These are phyloP conservation scores for Mactra quadrangularis DNA, from an alignment of 1,140 invertebrate genomes.

Conservation along the genomic window DNA sequence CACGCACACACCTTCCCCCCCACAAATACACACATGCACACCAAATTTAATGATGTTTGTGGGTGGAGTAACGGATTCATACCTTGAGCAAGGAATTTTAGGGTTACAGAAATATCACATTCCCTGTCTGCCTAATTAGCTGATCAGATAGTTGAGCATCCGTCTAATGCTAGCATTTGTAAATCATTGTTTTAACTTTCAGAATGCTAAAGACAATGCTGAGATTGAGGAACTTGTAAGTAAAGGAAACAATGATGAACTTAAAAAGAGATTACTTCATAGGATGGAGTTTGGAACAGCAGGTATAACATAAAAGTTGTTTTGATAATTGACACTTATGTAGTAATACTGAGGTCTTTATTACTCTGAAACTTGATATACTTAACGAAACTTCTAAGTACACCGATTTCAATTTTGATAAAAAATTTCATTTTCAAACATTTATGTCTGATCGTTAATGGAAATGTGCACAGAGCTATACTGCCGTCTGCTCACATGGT, in stretches of 20 bases:
- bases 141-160: background rate
- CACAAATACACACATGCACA: background rate
- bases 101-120: background rate
- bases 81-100: background rate
- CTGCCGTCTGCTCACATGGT: no score
- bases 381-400: no score
- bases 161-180: background rate
- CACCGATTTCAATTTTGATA: no score
- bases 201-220: conserved; percentile 84
- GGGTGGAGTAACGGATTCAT: no score
- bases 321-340: background rate
- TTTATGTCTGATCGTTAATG: no score
- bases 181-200: conserved; percentile 56
- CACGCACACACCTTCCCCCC: background rate
- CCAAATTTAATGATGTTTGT: background rate
- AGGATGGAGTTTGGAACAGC: conserved; percentile 95
- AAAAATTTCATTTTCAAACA: background rate
- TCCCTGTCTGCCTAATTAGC: background rate
- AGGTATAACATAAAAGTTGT: no score
- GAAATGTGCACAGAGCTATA: no score
- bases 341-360: background rate
- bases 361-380: background rate
- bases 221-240: conserved; percentile 86
- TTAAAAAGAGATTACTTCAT: conserved; percentile 87
- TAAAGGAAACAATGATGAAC: conserved; percentile 84